Evolutionary conservation across 2,888 invertebrate genomes (phyloP).

Genomic region (Drosophila differens): DNA sequence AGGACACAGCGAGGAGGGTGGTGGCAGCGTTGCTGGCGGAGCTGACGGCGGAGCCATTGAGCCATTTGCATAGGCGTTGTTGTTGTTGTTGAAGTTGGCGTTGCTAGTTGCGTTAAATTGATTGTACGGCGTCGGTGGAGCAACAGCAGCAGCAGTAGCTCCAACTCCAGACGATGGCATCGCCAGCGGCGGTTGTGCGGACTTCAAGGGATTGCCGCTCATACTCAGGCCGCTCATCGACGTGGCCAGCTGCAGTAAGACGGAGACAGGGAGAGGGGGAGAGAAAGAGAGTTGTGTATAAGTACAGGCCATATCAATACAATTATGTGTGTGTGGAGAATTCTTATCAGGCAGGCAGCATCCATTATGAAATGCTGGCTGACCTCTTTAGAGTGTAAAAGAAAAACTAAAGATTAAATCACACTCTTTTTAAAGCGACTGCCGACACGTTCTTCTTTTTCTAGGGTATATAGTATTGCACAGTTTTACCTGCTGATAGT

Average conservation of each 20-base stretch:
- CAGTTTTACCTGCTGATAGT: constrained; percentile 83
- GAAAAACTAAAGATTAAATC: constrained; percentile 8
- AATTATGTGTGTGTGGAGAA: constrained; percentile 16
- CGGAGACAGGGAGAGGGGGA: constrained; percentile 3
- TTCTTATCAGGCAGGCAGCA: constrained; percentile 54
- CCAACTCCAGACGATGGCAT: constrained; percentile 39
- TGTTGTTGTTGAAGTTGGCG: constrained; percentile 48
- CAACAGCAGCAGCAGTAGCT: constrained; percentile 34
- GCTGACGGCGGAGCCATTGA: constrained; percentile 39
- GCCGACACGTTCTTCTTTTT: not conserved
- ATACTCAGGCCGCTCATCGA: constrained; percentile 82
- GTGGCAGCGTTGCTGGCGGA: constrained; percentile 16
- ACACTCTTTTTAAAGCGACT: not conserved
- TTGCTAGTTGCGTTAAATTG: constrained; percentile 59
- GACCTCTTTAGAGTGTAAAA: constrained; percentile 41
- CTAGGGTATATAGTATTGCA: not conserved
- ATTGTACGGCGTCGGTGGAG: constrained; percentile 54
- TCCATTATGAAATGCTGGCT: constrained; percentile 33
- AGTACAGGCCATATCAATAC: constrained; percentile 39
- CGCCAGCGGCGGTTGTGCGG: constrained; percentile 32
- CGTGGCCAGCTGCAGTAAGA: constrained; percentile 72
- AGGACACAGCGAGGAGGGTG: constrained; percentile 37
- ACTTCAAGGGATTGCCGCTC: constrained; percentile 75
- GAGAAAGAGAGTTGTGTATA: constrained; percentile 13
- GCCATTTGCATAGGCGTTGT: constrained; percentile 70